Base-by-base conservation (phyloP, 2,888 invertebrate species). In the Drosophila limbata region DNA sequence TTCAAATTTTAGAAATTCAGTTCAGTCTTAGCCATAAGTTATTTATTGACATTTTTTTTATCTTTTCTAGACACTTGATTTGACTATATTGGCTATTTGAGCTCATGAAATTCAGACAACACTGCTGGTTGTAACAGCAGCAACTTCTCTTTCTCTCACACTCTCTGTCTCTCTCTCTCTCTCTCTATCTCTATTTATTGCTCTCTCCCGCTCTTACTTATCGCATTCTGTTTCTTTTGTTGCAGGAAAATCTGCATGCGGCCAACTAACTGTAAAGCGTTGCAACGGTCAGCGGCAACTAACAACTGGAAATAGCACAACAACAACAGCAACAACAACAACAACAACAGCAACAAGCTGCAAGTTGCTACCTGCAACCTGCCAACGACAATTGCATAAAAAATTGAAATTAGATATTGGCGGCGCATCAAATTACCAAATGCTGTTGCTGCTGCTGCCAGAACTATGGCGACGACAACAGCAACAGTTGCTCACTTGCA, bases 191-290 rank as follows among this genome's bases (percentile, higher is more conserved):
- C 35, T 52, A 35, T 62, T 21, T 47, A 17, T 68, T 45, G 59
- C 44, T 57, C 35, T 59, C 42, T 47, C 8, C 35, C 10, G 31
- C 4, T 19, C 40, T 48, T 6, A 59, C 28, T 64, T 44, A 52
- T 37, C 25, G 33, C 52, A 53, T 64, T 64, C 52, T 65, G 19
- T 60, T 65, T 69, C 25, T 59, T 55, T 64, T 72, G 59, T 81
- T 79, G 71, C 83, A 82, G 85, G 59, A 53, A 59, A 66, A 76
- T 84, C 72, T 85, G 69, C 79, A 81, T 71, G 84, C 84, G 70
- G 77, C 68, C 76, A 67, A 72, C 73, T 87, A 83, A 83, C 88
- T 78, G 83, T 87, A 81, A 76, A 73, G 37, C 57, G 44, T 55
- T 62, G 69, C 80, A 83, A 77, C 74, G 84, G 88, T 87, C 82